phyloP scores from a whole-genome alignment of 2,797 vertebrate genomes.

The Cossypha dichroa region DNA sequence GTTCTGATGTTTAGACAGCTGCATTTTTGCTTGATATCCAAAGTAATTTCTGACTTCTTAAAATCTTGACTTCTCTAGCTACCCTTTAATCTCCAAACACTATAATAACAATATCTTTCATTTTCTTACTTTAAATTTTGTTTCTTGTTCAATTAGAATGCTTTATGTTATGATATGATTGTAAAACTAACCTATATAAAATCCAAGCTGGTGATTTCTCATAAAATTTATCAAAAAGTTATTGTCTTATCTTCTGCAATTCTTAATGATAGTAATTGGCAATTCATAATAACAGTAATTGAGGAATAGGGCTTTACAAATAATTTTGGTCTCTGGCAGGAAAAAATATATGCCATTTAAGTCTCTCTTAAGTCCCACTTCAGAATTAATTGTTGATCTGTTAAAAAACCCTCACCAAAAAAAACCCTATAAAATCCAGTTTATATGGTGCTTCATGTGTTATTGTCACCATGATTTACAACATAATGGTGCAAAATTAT shows the following conservation, averaged over 20 bases:
- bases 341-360: neutral
- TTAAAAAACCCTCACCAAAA: neutral
- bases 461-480: neutral
- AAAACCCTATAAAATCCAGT: neutral
- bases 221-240: neutral
- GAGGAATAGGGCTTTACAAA: neutral
- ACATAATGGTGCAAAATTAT: neutral
- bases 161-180: neutral
- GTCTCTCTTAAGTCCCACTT: neutral
- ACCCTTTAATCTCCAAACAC: neutral
- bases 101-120: neutral
- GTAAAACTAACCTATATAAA: neutral
- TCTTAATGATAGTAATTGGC: neutral
- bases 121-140: neutral
- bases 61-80: neutral
- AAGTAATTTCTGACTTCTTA: neutral
- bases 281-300: neutral
- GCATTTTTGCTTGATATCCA: neutral
- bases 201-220: neutral
- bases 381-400: neutral
- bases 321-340: neutral
- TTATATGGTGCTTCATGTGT: neutral
- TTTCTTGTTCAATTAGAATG: neutral
- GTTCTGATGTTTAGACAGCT: neutral
- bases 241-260: neutral